Evolutionary conservation across 2,888 invertebrate genomes (phyloP), one percentile per base, ranked within the genome.

Genomic region (Linyphia triangularis): DNA sequence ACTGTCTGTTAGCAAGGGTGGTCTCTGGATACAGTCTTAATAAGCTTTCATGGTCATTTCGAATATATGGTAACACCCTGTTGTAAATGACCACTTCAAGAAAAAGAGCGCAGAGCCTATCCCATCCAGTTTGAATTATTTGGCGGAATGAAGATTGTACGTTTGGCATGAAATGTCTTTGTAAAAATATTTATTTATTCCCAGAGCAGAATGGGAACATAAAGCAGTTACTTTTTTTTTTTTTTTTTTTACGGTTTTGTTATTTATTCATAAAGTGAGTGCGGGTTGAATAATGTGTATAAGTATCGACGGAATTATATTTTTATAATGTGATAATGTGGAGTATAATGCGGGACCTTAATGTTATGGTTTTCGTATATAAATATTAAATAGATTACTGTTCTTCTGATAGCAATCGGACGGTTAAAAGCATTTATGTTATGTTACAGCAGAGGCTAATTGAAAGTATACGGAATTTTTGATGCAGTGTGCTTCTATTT

Each of bases 21-120:
- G 86, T 86, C 86, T 81, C 9, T 19, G 24, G 59, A 63, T 81
- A 63, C 63, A 33, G 81, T 70, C 63, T 61, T 70, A 73, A 67
- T 73, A 72, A 73, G 57, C 61, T 85, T 86, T 86, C 86, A 86
- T 86, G 86, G 86, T 86, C 86, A 86, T 81, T 85, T 33, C 22
- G 13, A 33, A 81, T n/a, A 19, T 33, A 57, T 16, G 73, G 81
- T 73, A 86, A 81, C 86, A 86, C 86, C 86, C 86, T 73, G 65
- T 75, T 67, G 37, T 59, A 79, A 86, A 86, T 86, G 86, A 86
- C 86, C 86, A 67, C 4, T 26, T 33, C n/a, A n/a, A n/a, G n/a
- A n/a, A n/a, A n/a, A n/a, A n/a, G n/a, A n/a, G n/a, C 24, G 28
- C 69, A 43, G 24, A 16, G 81, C 79, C 81, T 51, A 81, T 73